Conservation (phyloP, 2,797 vertebrate species). For the Myotis myotis region DNA sequence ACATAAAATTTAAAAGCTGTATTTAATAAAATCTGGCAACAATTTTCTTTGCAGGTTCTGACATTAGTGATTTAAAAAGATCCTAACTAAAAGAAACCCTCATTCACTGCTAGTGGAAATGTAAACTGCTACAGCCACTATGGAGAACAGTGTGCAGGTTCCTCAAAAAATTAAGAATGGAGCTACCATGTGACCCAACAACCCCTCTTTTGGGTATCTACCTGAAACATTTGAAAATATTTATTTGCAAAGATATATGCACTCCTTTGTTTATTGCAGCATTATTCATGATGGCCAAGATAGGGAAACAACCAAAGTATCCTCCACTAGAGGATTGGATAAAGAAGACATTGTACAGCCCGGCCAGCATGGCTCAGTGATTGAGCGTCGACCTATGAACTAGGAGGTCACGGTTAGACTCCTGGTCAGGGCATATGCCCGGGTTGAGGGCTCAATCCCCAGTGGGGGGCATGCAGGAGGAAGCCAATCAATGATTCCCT, state of each 20-base stretch:
- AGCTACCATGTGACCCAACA: background rate
- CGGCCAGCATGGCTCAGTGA: too few species aligned
- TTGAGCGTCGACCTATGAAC: too few species aligned
- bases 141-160: background rate
- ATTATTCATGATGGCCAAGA: background rate
- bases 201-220: background rate
- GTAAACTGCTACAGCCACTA: background rate
- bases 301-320: background rate
- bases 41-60: background rate
- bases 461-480: too few species aligned
- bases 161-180: background rate
- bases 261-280: background rate
- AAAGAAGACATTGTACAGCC: background rate
- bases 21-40: background rate
- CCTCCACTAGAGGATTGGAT: background rate
- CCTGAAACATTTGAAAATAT: background rate
- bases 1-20: background rate
- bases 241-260: background rate
- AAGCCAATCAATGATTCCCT: too few species aligned
- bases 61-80: background rate
- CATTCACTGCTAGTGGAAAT: background rate
- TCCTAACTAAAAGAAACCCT: background rate
- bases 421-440: too few species aligned
- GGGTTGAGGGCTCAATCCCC: too few species aligned
- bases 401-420: too few species aligned